A percentile compares a stretch with the other conserved stretches of the same genome.
Conservation (phyloP, 2,797 vertebrate genomes). For the Lacerta bilineata region DNA sequence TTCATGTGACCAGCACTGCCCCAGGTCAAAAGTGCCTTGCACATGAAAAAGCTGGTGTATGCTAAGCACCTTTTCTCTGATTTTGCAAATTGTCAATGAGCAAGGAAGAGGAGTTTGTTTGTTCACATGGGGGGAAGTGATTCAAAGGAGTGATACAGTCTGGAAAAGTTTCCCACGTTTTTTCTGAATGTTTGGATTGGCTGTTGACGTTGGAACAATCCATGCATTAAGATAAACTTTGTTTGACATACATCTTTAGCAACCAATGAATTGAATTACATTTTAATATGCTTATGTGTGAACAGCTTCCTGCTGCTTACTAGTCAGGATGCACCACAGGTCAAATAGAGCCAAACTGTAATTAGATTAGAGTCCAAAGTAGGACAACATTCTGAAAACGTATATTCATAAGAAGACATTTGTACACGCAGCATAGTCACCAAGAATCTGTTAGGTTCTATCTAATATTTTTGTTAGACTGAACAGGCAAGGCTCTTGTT, state of each 20-base stretch:
- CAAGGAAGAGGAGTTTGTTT: not conserved
- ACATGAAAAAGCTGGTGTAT: too few relatives aligned
- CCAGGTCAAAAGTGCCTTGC: not conserved
- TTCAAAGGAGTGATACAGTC: not conserved
- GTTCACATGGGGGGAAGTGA: not conserved
- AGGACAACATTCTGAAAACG: slow-evolving; percentile 9
- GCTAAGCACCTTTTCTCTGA: not conserved
- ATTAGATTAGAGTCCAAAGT: slow-evolving; percentile 9
- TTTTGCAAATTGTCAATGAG: not conserved
- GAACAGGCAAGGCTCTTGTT: not conserved
- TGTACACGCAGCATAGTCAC: not conserved
- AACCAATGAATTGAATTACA: slow-evolving; percentile 20
- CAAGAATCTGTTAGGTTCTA: not conserved
- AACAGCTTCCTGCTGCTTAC: slow-evolving; percentile 19
- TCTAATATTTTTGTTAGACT: not conserved
- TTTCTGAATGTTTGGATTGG: slow-evolving; percentile 9
- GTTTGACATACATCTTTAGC: slow-evolving; percentile 22
- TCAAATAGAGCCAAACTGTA: not conserved
- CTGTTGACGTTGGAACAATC: not conserved
- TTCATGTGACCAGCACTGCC: not conserved
- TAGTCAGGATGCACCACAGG: not conserved
- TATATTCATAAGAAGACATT: not conserved
- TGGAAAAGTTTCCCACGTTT: not conserved
- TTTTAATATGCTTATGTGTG: slow-evolving; percentile 8
- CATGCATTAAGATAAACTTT: slow-evolving; percentile 6